phyloP scores from a whole-genome alignment of 2,888 invertebrate species.

The Drosophila birchii region DNA sequence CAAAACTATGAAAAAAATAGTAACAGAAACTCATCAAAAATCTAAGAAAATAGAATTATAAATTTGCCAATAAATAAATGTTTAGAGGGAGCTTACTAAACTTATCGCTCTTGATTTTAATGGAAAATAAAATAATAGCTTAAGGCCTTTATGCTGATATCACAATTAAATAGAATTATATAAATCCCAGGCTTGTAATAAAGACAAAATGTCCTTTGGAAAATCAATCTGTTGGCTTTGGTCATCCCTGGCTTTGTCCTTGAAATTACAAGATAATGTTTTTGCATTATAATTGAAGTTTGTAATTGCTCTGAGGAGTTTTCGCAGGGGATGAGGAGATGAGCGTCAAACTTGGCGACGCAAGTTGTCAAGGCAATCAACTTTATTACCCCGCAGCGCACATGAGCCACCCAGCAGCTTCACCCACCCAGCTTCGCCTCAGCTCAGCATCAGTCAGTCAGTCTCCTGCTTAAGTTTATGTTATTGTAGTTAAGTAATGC shows the following conservation, averaged over 20 bases:
- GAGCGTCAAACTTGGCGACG: constrained; percentile 44
- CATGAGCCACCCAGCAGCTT: constrained; percentile 44
- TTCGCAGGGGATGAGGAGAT: background rate
- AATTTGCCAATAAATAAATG: too few relatives aligned
- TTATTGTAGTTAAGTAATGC: constrained; percentile 46
- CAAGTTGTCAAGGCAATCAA: constrained; percentile 71
- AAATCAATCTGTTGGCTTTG: constrained; percentile 15
- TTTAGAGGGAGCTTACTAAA: too few relatives aligned
- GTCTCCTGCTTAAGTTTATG: constrained; percentile 26
- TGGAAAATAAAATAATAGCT: background rate
- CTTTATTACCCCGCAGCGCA: constrained; percentile 69
- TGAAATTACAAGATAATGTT: constrained; percentile 42
- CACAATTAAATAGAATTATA: background rate
- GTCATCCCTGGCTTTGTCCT: background rate
- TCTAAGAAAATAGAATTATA: too few relatives aligned
- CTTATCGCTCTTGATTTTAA: background rate
- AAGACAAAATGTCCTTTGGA: background rate
- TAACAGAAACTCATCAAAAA: background rate
- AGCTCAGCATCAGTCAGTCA: background rate
- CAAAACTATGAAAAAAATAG: constrained; percentile 1
- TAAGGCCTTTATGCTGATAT: too few relatives aligned
- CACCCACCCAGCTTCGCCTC: background rate
- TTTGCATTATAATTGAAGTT: constrained; percentile 43
- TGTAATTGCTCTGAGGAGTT: constrained; percentile 52
- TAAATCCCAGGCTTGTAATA: background rate